Evolutionary conservation across 92 coral and sea anemone species (phyloP).

Genomic region (Ricordea florida): DNA sequence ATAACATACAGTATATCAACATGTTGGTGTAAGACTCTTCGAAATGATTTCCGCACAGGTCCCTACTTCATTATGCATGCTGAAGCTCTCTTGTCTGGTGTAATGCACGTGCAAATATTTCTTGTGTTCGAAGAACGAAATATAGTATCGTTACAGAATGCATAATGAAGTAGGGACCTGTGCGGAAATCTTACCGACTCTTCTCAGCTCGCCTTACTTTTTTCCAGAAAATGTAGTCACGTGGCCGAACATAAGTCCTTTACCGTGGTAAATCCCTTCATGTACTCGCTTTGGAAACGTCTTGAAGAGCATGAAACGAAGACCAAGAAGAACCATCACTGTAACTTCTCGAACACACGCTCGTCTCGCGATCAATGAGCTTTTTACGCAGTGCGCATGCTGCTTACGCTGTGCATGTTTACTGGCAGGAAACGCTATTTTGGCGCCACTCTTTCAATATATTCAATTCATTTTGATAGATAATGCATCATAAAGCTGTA

Average conservation of each 20-base stretch:
- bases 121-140: no score
- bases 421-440: slow-evolving; percentile 14
- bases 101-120: no score
- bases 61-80: no score
- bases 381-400: not conserved
- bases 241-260: slow-evolving; percentile 91
- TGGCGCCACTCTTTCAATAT: slow-evolving; percentile 52
- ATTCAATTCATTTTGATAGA: slow-evolving; percentile 1
- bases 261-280: slow-evolving; percentile 90
- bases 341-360: not conserved
- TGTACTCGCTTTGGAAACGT: slow-evolving; percentile 89
- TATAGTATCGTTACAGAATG: no score
- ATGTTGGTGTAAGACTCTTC: no score
- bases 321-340: slow-evolving; percentile 80
- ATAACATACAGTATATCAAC: no score
- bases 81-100: no score
- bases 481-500: not conserved
- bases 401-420: slow-evolving; percentile 1
- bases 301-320: slow-evolving; percentile 69
- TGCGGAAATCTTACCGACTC: no score
- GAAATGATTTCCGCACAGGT: no score
- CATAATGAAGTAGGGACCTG: no score
- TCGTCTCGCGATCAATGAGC: not conserved
- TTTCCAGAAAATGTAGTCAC: slow-evolving; percentile 93
- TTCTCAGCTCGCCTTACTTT: slow-evolving; percentile 86